Evolutionary conservation across 23 tunicate genomes (phyloP).

Genomic region (Ciona savignyi): DNA sequence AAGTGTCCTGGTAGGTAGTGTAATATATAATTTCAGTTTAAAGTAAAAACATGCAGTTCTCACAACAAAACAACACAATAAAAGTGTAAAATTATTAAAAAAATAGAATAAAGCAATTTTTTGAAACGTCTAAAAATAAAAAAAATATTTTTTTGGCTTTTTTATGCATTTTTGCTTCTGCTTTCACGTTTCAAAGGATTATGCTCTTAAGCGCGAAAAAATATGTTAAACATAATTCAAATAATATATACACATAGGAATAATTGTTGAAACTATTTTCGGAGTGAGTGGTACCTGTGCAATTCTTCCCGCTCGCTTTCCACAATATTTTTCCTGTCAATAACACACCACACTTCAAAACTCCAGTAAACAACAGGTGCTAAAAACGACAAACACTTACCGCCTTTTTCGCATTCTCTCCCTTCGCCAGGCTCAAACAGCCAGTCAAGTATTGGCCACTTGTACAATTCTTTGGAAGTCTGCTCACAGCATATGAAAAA

Average conservation of each 20-base stretch:
- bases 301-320: conserved; percentile 17
- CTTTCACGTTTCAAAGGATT: too few species aligned
- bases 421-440: conserved; percentile 42
- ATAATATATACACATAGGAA: too few species aligned
- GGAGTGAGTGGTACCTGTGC: too few species aligned
- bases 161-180: too few species aligned
- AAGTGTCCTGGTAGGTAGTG: conserved; percentile 13
- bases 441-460: conserved; percentile 58
- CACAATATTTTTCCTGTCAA: conserved; percentile 17
- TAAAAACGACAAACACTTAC: conserved; percentile 50
- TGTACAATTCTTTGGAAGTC: conserved; percentile 45
- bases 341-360: conserved; percentile 2
- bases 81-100: neutral
- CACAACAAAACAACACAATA: neutral
- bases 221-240: too few species aligned
- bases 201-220: too few species aligned
- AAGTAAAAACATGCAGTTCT: neutral
- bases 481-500: too few species aligned
- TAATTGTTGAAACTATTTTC: too few species aligned
- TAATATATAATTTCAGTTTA: neutral
- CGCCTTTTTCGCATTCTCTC: conserved; percentile 50
- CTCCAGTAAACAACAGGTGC: neutral
- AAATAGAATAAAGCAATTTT: neutral
- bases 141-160: too few species aligned
- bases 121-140: too few species aligned